Percentiles rank a stretch among this genome's conserved stretches.
phyloP scores from a whole-genome alignment of 1,140 invertebrate genomes.

The Drosophila arizonae region DNA sequence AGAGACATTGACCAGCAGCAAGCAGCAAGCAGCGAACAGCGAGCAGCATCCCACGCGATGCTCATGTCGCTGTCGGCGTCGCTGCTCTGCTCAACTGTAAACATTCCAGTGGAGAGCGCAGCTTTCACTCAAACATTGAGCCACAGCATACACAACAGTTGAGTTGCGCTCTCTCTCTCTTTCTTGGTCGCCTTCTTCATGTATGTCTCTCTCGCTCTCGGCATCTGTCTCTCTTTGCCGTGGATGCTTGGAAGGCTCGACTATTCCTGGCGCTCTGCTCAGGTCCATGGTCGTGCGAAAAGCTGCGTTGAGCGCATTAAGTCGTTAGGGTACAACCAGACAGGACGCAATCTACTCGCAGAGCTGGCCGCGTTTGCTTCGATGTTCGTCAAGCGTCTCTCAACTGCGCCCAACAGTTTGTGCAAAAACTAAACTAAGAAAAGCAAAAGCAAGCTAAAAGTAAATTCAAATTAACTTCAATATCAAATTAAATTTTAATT shows the following conservation, averaged over 20 bases:
- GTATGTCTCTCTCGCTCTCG: neutral
- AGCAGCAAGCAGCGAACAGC: neutral
- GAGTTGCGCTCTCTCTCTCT: conserved; percentile 1
- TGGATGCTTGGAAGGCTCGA: conserved; percentile 47
- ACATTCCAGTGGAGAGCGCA: conserved; percentile 62
- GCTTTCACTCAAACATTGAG: conserved; percentile 66
- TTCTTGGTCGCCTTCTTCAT: neutral
- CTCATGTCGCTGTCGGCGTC: conserved; percentile 21
- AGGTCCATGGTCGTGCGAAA: conserved; percentile 81
- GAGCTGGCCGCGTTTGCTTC: conserved; percentile 66
- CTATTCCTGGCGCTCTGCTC: conserved; percentile 55
- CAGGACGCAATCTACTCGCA: conserved; percentile 71
- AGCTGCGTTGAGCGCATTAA: conserved; percentile 82
- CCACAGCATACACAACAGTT: conserved; percentile 34
- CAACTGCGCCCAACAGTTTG: conserved; percentile 62
- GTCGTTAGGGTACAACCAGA: conserved; percentile 82
- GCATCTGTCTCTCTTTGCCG: neutral
- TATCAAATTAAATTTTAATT: neutral
- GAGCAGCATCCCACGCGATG: conserved; percentile 54
- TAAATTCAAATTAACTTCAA: conserved; percentile 7
- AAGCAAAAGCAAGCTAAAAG: conserved; percentile 7
- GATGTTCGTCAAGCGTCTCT: conserved; percentile 72
- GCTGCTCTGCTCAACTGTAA: conserved; percentile 68
- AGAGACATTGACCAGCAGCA: conserved; percentile 74
- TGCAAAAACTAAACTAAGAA: conserved; percentile 39